Base-by-base conservation (phyloP, 1,140 invertebrate genomes). In the Drosophila mauritiana region DNA sequence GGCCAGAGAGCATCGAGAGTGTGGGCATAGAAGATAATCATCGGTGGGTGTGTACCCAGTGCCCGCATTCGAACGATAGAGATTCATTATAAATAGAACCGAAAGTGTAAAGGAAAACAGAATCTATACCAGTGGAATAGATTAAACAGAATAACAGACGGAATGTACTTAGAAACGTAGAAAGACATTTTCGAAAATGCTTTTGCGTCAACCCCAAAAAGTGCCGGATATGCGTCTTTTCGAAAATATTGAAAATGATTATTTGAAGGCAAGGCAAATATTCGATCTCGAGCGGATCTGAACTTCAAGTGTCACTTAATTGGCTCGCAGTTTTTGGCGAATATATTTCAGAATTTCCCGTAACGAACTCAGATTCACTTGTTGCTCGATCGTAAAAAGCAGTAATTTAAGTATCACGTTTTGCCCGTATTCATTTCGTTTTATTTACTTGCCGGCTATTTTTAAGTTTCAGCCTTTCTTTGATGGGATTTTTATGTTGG, bases 371-470 rank as follows among this genome's bases (percentile, higher is more conserved):
- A 72, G 51, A 79, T 72, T 70, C 68, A 80, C 80, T 80, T 69
- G 74, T 53, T 74, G 43, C 34, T 13, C 10, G 11, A 37, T 31
- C 40, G 65, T 72, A 49, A 85, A 82, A 79, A 80, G 53, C 62
- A 10, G 46, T 73, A 59, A 80, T 88, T 89, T 73, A 68, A 80
- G 80, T 65, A 80, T 89, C 84, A 89, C 84, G 80, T 84, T 84
- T 82, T 84, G 77, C 48, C 73, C 67, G 42, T 48, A 57, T 17
- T 58, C 61, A 69, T 80, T 62, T 63, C 78, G 36, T 72, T 82
- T 80, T 73, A 67, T 82, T 80, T 80, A 62, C 73, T 70, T 46
- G 63, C 45, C 3, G 42, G 53, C 43, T 73, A 78, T 81, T 78
- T 75, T 57, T 48, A 55, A 48, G 39, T 65, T 63, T 74, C 15